phyloP scores from a whole-genome alignment of 2,888 invertebrate genomes.

The Drosophila borborema region DNA sequence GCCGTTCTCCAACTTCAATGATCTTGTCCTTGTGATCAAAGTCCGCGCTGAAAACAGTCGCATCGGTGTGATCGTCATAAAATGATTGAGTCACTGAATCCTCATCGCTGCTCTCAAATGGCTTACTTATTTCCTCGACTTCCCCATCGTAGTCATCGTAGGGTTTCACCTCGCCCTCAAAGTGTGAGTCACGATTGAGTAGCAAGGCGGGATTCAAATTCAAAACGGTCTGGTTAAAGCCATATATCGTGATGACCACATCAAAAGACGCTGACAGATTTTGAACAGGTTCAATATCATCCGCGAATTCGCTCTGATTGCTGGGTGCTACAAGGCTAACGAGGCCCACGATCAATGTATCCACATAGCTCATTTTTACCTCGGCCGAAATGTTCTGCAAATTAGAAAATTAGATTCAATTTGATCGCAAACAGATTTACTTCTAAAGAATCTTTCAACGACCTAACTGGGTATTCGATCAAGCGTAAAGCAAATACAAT shows the following conservation, averaged over 20 bases:
- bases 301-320: constrained; percentile 18
- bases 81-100: constrained; percentile 14
- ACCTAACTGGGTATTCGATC: constrained; percentile 22
- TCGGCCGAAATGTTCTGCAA: constrained; percentile 78
- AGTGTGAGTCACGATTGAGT: constrained; percentile 70
- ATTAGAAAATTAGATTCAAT: background rate
- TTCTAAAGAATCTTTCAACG: background rate
- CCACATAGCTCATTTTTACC: constrained; percentile 76
- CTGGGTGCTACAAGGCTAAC: constrained; percentile 53
- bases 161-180: constrained; percentile 62
- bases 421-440: constrained; percentile 13
- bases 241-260: constrained; percentile 77
- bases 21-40: constrained; percentile 67
- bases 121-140: background rate
- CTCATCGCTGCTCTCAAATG: constrained; percentile 16
- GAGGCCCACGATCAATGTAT: constrained; percentile 73
- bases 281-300: background rate
- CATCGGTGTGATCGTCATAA: constrained; percentile 26
- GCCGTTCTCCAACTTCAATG: constrained; percentile 75
- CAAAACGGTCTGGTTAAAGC: constrained; percentile 66
- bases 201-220: constrained; percentile 66
- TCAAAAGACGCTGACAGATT: constrained; percentile 53
- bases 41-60: constrained; percentile 1
- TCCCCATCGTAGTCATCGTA: constrained; percentile 6
- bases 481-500: constrained; percentile 20